Evolutionary conservation across 2,113 vertebrate genomes (phyloP), one percentile per base, ranked within the genome.

Genomic region (Cryptoleucopteryx plumbea): DNA sequence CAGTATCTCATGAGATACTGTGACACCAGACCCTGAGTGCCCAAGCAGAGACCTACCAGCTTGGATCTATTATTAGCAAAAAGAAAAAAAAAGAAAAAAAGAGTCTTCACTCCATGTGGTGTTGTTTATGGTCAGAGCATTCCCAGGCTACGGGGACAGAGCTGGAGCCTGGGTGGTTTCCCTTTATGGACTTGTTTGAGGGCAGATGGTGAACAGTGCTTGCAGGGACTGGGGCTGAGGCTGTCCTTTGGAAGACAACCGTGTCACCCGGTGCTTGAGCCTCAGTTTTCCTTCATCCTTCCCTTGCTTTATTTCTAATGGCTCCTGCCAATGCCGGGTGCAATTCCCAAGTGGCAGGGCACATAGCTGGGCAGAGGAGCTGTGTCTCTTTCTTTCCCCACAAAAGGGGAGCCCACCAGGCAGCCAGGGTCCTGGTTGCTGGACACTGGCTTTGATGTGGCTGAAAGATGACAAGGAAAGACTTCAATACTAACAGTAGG

Each of bases 131-230:
- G 82, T 80, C 93, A 90, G 91, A 93, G 83, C 74, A 86, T 95
- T 97, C 96, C 95, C 93, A 96, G 93, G 93, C 84, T 75, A 81
- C 1, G 0, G 70, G 40, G 84, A 25, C 80, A 85, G 93, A 91
- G 23, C 74, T 84, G 89, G 68, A 90, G 93, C 71, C 86, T 68
- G 93, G 23, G 12, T 77, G 18, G 70, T 85, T 97, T 97, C 97
- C 97, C 93, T 93, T 96, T 97, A 96, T 94, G 94, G 97, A 81
- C 84, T 94, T 94, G 82, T 89, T 53, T 45, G 66, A 11, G 38
- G 84, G 58, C 91, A 87, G 84, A 77, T 9, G 2, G 59, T 71
- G 81, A 78, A 31, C 10, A 75, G 40, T n/a, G 40, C 0, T 0
- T 73, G 62, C 56, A 80, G 65, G 31, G 52, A 40, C 48, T 66